A percentile compares a stretch with the other conserved stretches of the same genome.
phyloP scores from a whole-genome alignment of 2,888 invertebrate genomes.

The Lepidochitona cinerea region DNA sequence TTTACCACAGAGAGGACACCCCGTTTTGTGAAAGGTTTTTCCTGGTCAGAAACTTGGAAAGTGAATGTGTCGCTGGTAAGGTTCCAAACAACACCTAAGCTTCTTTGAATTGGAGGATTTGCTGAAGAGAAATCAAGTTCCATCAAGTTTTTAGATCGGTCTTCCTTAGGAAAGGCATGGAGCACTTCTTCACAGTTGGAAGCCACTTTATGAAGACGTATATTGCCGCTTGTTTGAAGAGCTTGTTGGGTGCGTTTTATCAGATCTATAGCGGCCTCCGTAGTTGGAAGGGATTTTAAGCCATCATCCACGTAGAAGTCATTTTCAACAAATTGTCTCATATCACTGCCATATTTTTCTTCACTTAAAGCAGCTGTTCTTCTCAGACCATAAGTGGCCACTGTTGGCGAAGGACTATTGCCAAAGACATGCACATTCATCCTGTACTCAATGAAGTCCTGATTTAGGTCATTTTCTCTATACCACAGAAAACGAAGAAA shows the following conservation, averaged over 20 bases:
- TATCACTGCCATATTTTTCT: neutral
- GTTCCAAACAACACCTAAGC: conserved; percentile 10
- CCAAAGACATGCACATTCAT: neutral
- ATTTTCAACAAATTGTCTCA: neutral
- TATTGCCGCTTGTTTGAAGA: neutral
- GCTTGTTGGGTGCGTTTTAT: neutral
- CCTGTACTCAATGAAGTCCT: too few relatives aligned
- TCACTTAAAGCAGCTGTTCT: neutral
- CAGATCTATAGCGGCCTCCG: neutral
- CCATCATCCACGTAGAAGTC: neutral
- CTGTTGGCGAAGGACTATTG: too few relatives aligned
- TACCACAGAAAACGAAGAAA: neutral
- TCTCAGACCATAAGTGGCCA: neutral
- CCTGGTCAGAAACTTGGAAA: neutral
- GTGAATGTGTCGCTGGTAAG: neutral
- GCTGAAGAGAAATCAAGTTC: neutral
- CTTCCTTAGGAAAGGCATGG: neutral
- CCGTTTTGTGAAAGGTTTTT: conserved; percentile 18
- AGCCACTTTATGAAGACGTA: neutral
- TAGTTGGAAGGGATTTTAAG: neutral
- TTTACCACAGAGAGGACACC: conserved; percentile 20
- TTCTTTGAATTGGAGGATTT: neutral
- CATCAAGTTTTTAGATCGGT: neutral
- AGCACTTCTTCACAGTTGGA: neutral
- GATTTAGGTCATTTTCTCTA: neutral